Base-by-base conservation (phyloP, 2,888 invertebrate species). In the Erebia ligea region DNA sequence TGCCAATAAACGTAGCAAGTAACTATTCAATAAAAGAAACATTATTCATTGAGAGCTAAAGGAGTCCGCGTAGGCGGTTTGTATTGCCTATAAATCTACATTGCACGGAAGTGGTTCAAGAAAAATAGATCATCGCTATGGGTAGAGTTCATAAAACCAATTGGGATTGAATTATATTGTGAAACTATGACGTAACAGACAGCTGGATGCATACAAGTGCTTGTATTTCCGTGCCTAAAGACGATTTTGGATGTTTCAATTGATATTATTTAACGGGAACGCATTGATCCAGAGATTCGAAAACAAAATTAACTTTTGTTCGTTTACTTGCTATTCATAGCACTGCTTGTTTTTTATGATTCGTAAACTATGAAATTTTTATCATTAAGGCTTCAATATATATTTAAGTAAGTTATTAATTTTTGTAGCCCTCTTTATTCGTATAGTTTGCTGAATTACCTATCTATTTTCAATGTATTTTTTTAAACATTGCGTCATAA, bases 151-250 rank as follows among this genome's bases (percentile, higher is more conserved):
- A 67, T 67, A 70, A 64, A 67, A 72, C 68, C 62, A 62, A 48
- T 62, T 62, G 62, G 15, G 58, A 58, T 54, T 54, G 54, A 54
- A 19, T 54, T 54, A 19, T 75, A 76, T 84, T 80, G 80, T 79
- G 78, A 79, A 79, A 78, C 73, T 67, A 71, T 87, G 86, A 86
- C 88, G 87, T 74, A 82, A 82, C 73, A 83, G 82, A 84, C 84
- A 81, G 86, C 84, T 84, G 82, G 85, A 9, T 8, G 52, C 54
- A 8, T 10, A 17, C 19, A 54, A 54, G 86, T 86, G 86, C 75
- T 75, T 73, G 76, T 86, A 87, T 87, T 87, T 86, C 74, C 71
- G 81, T 78, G 45, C 40, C 40, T 17, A n/a, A 34, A 58, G 34
- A 45, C 13, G 2, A 34, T 34, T 21, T 58, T n/a, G 15, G 15